These are phyloP conservation scores for Lepidurus apus DNA, from an alignment of 1,140 invertebrate species.

Conservation along the genomic window DNA sequence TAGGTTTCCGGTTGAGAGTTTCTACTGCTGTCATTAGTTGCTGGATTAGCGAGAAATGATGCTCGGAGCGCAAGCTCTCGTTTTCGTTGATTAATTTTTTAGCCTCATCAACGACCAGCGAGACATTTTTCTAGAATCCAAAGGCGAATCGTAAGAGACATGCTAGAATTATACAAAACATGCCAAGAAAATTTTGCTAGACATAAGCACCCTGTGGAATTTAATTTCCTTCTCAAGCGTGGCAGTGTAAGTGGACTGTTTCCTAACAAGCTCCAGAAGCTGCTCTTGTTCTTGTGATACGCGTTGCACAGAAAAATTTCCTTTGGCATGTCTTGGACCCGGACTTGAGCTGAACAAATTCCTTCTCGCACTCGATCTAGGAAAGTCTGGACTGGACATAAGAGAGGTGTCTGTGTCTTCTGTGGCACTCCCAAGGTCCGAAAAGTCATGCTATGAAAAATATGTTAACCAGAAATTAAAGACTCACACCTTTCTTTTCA, in stretches of 20 bases:
- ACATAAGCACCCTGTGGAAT: conserved; percentile 26
- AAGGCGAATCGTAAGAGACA: background rate
- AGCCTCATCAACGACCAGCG: background rate
- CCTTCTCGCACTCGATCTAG: background rate
- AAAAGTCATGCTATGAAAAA: background rate
- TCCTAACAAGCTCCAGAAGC: conserved; percentile 21
- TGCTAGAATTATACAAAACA: background rate
- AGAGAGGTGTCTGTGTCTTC: background rate
- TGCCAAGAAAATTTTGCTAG: background rate
- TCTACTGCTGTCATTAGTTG: background rate
- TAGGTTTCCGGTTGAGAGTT: background rate
- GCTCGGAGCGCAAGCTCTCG: background rate
- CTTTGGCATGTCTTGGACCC: background rate
- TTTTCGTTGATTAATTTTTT: conserved; percentile 13
- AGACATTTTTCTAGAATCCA: background rate
- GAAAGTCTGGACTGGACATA: background rate
- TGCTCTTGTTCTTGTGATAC: background rate
- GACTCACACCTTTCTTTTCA: background rate
- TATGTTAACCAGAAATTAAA: background rate
- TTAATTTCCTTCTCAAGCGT: conserved; percentile 32
- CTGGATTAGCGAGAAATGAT: background rate
- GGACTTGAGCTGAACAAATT: background rate
- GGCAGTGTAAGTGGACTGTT: conserved; percentile 24
- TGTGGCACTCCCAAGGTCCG: background rate
- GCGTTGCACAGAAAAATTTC: background rate